These are phyloP conservation scores for Eulemur macaco DNA, from an alignment of 2,113 vertebrate genomes.

Conservation along the genomic window DNA sequence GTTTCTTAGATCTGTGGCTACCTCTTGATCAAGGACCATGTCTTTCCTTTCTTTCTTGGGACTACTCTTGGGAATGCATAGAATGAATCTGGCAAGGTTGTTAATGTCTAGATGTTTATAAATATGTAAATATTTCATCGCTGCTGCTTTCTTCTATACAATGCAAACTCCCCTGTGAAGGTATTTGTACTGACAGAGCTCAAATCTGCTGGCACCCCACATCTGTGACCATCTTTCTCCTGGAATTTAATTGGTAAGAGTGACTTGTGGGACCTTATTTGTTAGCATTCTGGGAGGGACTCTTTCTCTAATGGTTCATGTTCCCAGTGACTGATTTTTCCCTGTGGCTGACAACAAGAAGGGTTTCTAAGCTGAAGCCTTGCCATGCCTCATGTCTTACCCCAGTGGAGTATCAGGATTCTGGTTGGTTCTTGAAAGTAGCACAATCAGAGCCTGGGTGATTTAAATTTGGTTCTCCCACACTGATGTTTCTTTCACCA, in stretches of 20 bases:
- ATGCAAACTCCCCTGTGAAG: slow-evolving; percentile 27
- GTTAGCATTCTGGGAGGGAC: not conserved
- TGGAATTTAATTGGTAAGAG: slow-evolving; percentile 60
- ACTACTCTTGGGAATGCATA: not conserved
- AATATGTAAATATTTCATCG: slow-evolving; percentile 52
- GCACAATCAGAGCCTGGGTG: not conserved
- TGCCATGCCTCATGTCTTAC: not conserved
- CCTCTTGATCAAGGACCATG: not conserved
- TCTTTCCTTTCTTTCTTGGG: not conserved
- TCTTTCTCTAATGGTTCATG: not conserved
- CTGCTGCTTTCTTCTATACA: not conserved
- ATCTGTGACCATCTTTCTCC: slow-evolving; percentile 53
- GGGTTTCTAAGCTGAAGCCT: not conserved
- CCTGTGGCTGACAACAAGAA: not conserved
- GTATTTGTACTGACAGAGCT: slow-evolving; percentile 25
- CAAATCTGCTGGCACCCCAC: slow-evolving; percentile 12
- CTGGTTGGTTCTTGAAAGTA: not conserved
- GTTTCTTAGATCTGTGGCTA: not conserved
- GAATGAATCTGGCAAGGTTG: not conserved
- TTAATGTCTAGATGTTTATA: slow-evolving; percentile 51
- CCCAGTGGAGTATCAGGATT: not conserved
- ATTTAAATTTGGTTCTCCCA: not conserved
- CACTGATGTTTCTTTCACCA: not conserved
- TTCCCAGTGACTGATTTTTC: not conserved
- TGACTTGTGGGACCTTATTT: not conserved